Evolutionary conservation across 2,797 vertebrate species (phyloP), one percentile per base, ranked within the genome.

Genomic region (Melanotaenia boesemani): DNA sequence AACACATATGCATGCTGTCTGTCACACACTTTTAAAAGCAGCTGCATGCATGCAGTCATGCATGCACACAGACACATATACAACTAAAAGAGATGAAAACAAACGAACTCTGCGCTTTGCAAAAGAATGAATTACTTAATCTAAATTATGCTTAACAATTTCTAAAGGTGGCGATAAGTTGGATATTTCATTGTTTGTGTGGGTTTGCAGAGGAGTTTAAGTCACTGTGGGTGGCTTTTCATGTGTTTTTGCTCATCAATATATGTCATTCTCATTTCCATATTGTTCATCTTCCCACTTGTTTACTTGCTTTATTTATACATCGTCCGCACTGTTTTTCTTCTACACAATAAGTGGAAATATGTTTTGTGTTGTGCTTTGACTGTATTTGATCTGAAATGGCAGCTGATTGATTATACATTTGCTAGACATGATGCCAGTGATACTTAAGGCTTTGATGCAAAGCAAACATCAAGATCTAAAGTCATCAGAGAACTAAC

Each of bases 1-100:
- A 96, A 96, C 92, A 95, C 96, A 96, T 80, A 92, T 87, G 89
- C 84, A 94, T 94, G 93, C 89, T 95, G 94, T 96, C 94, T 95
- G 94, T 96, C 92, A 92, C 83, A 92, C 85, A 83, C 88, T 86
- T 86, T 90, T 77, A 89, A 83, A 84, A 88, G 82, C 85, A 88
- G 85, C 85, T 81, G 76, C 86, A 87, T 72, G 64, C 77, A 90
- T 83, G 72, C 69, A 86, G 83, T 82, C 82, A 59, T 74, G 75
- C 67, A 57, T 82, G 83, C 58, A 61, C 80, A 73, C 74, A 72
- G 48, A 83, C 65, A 74, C 68, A 73, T 60, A 75, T 71, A 76
- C 71, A 78, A 80, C 56, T 87, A 78, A 82, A 78, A 70, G 74
- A 84, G 86, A 92, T 91, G 85, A 92, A 92, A 91, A 88, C 76